phyloP scores from a whole-genome alignment of 2,797 vertebrate species.

The Jordanella pulchra region DNA sequence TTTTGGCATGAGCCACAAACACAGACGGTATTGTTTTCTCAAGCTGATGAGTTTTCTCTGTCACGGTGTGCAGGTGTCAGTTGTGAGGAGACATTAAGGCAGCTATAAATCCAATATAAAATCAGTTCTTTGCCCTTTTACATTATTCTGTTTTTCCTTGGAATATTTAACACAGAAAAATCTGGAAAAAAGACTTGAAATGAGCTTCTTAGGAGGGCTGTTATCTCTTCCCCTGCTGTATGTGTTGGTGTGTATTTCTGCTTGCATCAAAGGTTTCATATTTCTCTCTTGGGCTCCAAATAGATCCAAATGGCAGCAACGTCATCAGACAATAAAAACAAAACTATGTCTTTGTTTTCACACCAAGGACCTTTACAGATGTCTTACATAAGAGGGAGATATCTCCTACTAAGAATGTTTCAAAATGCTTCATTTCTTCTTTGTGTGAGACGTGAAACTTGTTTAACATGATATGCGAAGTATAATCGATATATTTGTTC shows the following conservation, averaged over 20 bases:
- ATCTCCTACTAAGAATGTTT: not conserved
- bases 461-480: not conserved
- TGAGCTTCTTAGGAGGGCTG: conserved; percentile 30
- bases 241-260: conserved; percentile 17
- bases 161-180: conserved; percentile 10
- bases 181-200: conserved; percentile 20
- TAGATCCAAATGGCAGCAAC: conserved; percentile 14
- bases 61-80: conserved; percentile 26
- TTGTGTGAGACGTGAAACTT: not conserved
- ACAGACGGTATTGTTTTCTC: conserved; percentile 22
- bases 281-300: conserved; percentile 39
- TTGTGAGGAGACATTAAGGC: conserved; percentile 7
- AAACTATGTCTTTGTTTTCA: conserved; percentile 11
- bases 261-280: conserved; percentile 32
- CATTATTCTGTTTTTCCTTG: conserved; percentile 14
- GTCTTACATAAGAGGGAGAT: not conserved
- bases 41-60: conserved; percentile 20
- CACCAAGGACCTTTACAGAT: not conserved
- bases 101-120: not conserved
- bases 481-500: not conserved
- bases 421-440: not conserved
- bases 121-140: conserved; percentile 8
- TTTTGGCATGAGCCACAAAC: conserved; percentile 17
- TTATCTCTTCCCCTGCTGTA: conserved; percentile 35
- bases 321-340: conserved; percentile 18